phyloP scores from a whole-genome alignment of 2,113 vertebrate genomes.

The Scartelaos histophorus region DNA sequence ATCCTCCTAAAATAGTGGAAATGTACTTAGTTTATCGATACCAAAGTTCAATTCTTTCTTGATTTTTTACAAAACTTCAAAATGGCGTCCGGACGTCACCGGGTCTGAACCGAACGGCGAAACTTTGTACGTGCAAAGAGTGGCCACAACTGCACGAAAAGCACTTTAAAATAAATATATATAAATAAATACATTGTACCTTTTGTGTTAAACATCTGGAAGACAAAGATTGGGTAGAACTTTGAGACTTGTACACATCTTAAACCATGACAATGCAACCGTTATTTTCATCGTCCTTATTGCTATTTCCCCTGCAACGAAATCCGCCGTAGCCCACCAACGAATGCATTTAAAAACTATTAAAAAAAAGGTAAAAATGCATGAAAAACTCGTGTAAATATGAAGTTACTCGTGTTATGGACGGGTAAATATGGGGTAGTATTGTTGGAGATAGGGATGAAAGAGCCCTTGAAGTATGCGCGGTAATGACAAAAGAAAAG shows the following conservation, averaged over 20 bases:
- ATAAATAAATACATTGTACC: conserved; percentile 68
- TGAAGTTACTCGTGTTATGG: neutral
- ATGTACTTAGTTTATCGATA: neutral
- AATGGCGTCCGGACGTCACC: too few relatives aligned
- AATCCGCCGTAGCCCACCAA: conserved; percentile 29
- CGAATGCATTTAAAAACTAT: conserved; percentile 11
- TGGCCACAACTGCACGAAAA: neutral
- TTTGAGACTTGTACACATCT: conserved; percentile 67
- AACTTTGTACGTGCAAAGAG: conserved; percentile 38
- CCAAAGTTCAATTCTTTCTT: too few relatives aligned
- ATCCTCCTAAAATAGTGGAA: neutral
- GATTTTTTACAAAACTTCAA: too few relatives aligned
- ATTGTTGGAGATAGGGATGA: conserved; percentile 49
- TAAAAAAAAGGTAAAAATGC: neutral
- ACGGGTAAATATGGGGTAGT: neutral
- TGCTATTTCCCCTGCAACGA: conserved; percentile 61
- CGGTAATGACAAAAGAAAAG: neutral
- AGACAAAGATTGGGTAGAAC: conserved; percentile 84
- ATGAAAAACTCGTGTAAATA: neutral
- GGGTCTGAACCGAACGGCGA: neutral
- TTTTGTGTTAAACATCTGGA: conserved; percentile 79
- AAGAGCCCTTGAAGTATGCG: conserved; percentile 68
- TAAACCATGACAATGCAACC: conserved; percentile 70
- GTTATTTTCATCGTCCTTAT: conserved; percentile 79
- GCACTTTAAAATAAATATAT: conserved; percentile 2